These are phyloP conservation scores for Copidosoma aretas DNA, from an alignment of 2,888 invertebrate species.

Conservation along the genomic window DNA sequence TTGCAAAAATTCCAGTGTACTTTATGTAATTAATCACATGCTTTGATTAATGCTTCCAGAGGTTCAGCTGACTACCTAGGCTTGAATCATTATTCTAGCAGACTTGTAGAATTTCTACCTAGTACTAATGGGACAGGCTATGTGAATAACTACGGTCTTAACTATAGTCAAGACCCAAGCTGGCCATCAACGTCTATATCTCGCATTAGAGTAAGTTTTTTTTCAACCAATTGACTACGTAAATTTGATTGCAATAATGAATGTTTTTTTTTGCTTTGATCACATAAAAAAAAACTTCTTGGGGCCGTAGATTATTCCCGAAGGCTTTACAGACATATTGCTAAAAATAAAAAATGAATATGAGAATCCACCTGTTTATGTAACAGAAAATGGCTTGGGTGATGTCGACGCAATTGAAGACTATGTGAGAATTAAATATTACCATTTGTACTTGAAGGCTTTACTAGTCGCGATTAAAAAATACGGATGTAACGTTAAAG, in stretches of 20 bases:
- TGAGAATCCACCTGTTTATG: neutral
- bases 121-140: neutral
- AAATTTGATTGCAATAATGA: neutral
- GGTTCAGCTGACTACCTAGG: conserved; percentile 77
- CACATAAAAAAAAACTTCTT: too few species aligned
- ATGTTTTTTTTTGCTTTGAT: too few species aligned
- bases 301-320: conserved; percentile 60
- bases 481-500: conserved; percentile 63
- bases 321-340: conserved; percentile 60
- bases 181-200: conserved; percentile 9
- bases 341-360: conserved; percentile 54
- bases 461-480: conserved; percentile 50
- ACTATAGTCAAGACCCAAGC: neutral
- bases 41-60: too few species aligned
- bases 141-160: conserved; percentile 4
- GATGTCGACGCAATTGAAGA: conserved; percentile 64
- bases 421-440: conserved; percentile 56
- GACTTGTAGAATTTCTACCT: conserved; percentile 57
- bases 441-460: conserved; percentile 49
- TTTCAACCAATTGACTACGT: neutral
- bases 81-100: conserved; percentile 75
- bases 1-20: too few species aligned
- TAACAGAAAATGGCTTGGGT: conserved; percentile 71
- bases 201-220: conserved; percentile 18
- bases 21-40: too few species aligned